phyloP scores from a whole-genome alignment of 2,113 vertebrate species.

The Pterocles gutturalis region DNA sequence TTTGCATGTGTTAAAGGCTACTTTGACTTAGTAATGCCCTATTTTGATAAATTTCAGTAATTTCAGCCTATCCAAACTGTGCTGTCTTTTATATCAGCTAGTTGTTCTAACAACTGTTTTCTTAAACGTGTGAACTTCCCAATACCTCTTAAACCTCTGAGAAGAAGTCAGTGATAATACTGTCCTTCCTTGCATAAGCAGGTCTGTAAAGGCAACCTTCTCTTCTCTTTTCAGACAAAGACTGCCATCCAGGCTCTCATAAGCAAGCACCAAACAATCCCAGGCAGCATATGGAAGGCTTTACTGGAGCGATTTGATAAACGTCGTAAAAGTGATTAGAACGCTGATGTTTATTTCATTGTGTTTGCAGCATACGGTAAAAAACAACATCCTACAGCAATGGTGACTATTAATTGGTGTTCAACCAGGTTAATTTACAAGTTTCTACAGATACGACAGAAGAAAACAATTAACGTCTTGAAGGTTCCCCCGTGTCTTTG shows the following conservation, averaged over 20 bases:
- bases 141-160: not conserved
- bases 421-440: not conserved
- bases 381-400: not conserved
- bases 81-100: too few species aligned
- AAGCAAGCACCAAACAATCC: constrained; percentile 85
- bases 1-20: not conserved
- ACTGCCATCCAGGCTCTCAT: constrained; percentile 85
- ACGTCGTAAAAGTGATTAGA: constrained; percentile 73
- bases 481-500: not conserved
- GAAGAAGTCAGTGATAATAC: not conserved
- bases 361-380: not conserved
- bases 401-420: not conserved
- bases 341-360: not conserved
- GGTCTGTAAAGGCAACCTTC: not conserved
- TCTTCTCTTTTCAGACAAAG: constrained; percentile 80
- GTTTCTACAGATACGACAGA: not conserved
- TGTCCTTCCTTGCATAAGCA: not conserved
- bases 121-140: not conserved
- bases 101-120: not conserved
- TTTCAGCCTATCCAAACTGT: not conserved
- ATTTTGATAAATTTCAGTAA: not conserved
- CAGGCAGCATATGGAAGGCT: constrained; percentile 86
- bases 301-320: constrained; percentile 82
- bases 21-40: not conserved
- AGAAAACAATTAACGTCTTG: not conserved